phyloP scores from a whole-genome alignment of 2,888 invertebrate species.

The Chrysolina oricalcia region DNA sequence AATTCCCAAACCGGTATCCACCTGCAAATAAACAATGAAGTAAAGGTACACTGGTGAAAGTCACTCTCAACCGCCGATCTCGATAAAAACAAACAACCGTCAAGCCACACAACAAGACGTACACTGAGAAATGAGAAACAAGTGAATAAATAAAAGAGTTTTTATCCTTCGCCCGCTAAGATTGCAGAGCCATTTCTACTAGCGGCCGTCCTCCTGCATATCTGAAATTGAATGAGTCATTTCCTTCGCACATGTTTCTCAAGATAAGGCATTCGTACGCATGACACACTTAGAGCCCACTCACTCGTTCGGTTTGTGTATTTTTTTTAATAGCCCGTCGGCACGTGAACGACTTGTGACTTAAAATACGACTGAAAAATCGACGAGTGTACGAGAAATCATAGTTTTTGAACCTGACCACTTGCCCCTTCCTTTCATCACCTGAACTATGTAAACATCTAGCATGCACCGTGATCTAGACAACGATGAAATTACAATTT shows the following conservation, averaged over 20 bases:
- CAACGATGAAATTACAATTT: too few species aligned
- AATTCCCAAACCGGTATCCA: constrained; percentile 39
- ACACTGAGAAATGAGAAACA: constrained; percentile 25
- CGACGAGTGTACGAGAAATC: neutral
- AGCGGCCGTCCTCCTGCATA: constrained; percentile 38
- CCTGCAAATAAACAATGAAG: constrained; percentile 45
- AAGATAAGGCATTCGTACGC: constrained; percentile 44
- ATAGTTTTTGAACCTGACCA: neutral
- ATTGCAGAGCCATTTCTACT: constrained; percentile 1
- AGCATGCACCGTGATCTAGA: neutral
- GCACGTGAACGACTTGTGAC: constrained; percentile 9
- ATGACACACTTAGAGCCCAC: constrained; percentile 43
- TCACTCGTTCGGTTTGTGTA: constrained; percentile 4
- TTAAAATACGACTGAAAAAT: neutral
- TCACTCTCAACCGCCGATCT: constrained; percentile 18
- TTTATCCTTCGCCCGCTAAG: constrained; percentile 21
- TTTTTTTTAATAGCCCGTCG: neutral
- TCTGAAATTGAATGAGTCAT: constrained; percentile 44
- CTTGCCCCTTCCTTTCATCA: neutral
- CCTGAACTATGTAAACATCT: neutral
- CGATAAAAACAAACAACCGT: constrained; percentile 19
- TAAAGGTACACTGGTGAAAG: constrained; percentile 10
- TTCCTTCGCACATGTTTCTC: constrained; percentile 43
- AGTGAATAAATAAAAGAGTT: constrained; percentile 20
- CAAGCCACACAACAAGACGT: constrained; percentile 34